A percentile compares a stretch with the other conserved stretches of the same genome.
Conservation (phyloP, 53 echinoderm and acorn worm genomes). For the Arbacia lixula region DNA sequence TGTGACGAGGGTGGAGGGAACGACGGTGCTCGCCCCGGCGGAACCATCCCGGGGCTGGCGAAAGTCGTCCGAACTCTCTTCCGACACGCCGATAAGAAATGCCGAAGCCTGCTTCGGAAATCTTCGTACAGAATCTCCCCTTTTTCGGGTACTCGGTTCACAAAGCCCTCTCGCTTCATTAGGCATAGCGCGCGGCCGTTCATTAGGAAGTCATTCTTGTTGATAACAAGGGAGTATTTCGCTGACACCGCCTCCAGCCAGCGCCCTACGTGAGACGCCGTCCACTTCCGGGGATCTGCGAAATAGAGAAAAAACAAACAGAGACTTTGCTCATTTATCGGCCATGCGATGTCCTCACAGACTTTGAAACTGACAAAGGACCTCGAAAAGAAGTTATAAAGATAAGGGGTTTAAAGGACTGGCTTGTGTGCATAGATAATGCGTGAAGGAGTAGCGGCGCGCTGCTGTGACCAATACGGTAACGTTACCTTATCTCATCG, state of each 20-base stretch:
- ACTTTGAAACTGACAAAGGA: background rate
- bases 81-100: conserved; percentile 27
- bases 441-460: no score
- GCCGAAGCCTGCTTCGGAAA: conserved; percentile 55
- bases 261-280: conserved; percentile 17
- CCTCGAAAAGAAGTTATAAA: background rate
- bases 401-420: no score
- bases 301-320: no score
- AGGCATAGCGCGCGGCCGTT: conserved; percentile 40
- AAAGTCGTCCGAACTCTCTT: conserved; percentile 37
- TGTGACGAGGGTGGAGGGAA: background rate
- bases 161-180: conserved; percentile 32
- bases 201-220: conserved; percentile 36
- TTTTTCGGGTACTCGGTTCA: conserved; percentile 30
- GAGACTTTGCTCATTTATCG: background rate
- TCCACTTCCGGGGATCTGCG: conserved; percentile 59
- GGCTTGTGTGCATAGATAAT: no score
- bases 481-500: no score
- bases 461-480: background rate
- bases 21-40: background rate
- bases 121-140: conserved; percentile 52
- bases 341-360: background rate
- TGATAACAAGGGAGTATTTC: conserved; percentile 1
- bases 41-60: background rate
- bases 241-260: conserved; percentile 33